A percentile compares a stretch with the other conserved stretches of the same genome.
Evolutionary conservation across 2,797 vertebrate species (phyloP).

Genomic region (Jordanella pulchra): DNA sequence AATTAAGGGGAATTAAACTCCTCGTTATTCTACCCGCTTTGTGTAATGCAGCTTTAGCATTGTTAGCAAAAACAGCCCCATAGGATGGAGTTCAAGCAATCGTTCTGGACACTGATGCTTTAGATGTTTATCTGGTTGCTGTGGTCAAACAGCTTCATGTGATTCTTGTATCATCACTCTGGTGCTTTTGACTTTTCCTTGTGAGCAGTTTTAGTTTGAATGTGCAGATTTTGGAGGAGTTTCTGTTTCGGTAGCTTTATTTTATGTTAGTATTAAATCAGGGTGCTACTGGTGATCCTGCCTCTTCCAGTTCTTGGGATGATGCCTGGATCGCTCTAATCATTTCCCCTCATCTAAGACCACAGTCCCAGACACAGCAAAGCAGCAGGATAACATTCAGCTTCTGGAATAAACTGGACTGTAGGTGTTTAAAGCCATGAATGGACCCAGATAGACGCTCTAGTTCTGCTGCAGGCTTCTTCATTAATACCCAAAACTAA

Average conservation of each 20-base stretch:
- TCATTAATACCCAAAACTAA: too few relatives aligned
- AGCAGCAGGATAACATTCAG: too few relatives aligned
- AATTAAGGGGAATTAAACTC: too few relatives aligned
- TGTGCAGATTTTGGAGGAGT: too few relatives aligned
- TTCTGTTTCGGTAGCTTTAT: too few relatives aligned
- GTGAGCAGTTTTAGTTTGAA: background rate
- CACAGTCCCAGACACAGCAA: background rate
- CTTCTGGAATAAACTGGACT: too few relatives aligned
- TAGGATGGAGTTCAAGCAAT: background rate
- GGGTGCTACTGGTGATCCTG: background rate
- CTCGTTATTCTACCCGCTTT: background rate
- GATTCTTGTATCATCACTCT: background rate
- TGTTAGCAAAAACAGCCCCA: background rate
- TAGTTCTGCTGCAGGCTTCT: too few relatives aligned
- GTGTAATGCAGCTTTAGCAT: background rate
- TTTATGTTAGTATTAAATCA: background rate
- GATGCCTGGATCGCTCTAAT: background rate
- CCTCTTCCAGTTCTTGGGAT: background rate
- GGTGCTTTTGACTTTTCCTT: background rate
- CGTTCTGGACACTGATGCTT: background rate
- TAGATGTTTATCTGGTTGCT: background rate
- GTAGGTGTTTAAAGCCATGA: too few relatives aligned
- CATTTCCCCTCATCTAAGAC: background rate
- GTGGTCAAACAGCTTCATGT: background rate
- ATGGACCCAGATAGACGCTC: too few relatives aligned